Percentiles rank a stretch among this genome's conserved stretches.
phyloP scores from a whole-genome alignment of 2,888 invertebrate species.

The Corythucha ciliata region DNA sequence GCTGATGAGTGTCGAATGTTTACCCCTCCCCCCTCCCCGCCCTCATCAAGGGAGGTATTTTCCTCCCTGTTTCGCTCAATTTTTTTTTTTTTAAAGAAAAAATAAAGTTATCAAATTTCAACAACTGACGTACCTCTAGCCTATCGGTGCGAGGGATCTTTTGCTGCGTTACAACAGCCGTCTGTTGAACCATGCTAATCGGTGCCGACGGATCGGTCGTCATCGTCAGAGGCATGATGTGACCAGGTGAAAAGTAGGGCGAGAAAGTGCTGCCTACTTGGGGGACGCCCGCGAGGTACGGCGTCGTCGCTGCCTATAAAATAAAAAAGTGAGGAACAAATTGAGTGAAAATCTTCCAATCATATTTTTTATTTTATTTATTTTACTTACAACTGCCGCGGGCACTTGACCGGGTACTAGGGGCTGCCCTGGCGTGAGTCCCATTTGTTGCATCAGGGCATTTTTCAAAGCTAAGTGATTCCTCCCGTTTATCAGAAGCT shows the following conservation, averaged over 20 bases:
- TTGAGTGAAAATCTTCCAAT: not conserved
- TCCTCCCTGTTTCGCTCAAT: too few species aligned
- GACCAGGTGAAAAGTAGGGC: conserved; percentile 68
- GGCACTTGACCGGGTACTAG: conserved; percentile 89
- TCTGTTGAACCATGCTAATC: conserved; percentile 69
- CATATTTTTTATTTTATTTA: too few species aligned
- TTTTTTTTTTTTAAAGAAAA: too few species aligned
- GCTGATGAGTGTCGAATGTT: too few species aligned
- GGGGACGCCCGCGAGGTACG: conserved; percentile 84
- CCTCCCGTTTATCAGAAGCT: conserved; percentile 97
- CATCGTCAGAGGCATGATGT: conserved; percentile 81
- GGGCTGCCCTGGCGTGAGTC: conserved; percentile 80
- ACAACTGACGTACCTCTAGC: conserved; percentile 92
- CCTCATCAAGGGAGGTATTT: too few species aligned
- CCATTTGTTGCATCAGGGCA: conserved; percentile 94
- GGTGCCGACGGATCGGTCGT: conserved; percentile 82
- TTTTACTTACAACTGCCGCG: conserved; percentile 67
- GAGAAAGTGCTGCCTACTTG: conserved; percentile 80
- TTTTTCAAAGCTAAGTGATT: conserved; percentile 99
- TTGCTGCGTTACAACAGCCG: conserved; percentile 71
- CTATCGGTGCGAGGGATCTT: conserved; percentile 91
- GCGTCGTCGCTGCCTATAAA: conserved; percentile 56
- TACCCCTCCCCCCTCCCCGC: too few species aligned
- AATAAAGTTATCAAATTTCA: too few species aligned
- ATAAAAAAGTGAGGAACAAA: conserved; percentile 3